phyloP scores from a whole-genome alignment of 2,113 vertebrate species.

The Myiagra hebetior region DNA sequence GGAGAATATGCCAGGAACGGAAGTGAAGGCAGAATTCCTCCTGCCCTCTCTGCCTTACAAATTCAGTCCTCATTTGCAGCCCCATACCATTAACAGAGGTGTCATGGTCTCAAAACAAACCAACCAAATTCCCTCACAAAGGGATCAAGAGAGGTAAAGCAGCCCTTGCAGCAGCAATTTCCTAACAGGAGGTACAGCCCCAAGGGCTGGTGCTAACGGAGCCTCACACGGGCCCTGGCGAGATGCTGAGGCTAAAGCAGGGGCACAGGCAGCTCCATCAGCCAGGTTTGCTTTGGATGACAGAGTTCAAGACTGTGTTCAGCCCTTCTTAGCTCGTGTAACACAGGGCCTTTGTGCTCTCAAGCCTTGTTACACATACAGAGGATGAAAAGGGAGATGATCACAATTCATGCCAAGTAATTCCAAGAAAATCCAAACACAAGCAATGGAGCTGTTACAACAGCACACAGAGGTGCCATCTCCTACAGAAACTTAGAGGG shows the following conservation, averaged over 20 bases:
- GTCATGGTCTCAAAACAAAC: not conserved
- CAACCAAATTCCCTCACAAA: not conserved
- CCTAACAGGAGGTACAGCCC: fast-evolving
- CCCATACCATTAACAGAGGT: not conserved
- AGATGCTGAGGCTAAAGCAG: not conserved
- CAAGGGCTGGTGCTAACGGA: fast-evolving
- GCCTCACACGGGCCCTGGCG: fast-evolving
- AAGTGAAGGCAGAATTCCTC: not conserved
- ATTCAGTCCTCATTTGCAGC: not conserved
- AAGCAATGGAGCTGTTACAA: not conserved
- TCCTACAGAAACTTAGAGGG: not conserved
- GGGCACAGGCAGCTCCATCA: not conserved
- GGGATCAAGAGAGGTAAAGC: not conserved
- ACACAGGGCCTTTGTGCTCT: not conserved
- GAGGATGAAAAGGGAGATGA: not conserved
- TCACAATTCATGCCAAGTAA: not conserved
- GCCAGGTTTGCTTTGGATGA: not conserved
- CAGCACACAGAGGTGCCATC: not conserved
- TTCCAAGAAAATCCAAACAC: not conserved
- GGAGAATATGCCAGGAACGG: not conserved
- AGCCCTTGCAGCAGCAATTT: not conserved
- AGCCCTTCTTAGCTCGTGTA: not conserved
- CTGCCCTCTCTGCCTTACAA: not conserved
- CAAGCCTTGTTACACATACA: not conserved
- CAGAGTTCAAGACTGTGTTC: not conserved